These are phyloP conservation scores for Hippocampus guttulatus DNA, from an alignment of 2,113 vertebrate species.

Conservation along the genomic window DNA sequence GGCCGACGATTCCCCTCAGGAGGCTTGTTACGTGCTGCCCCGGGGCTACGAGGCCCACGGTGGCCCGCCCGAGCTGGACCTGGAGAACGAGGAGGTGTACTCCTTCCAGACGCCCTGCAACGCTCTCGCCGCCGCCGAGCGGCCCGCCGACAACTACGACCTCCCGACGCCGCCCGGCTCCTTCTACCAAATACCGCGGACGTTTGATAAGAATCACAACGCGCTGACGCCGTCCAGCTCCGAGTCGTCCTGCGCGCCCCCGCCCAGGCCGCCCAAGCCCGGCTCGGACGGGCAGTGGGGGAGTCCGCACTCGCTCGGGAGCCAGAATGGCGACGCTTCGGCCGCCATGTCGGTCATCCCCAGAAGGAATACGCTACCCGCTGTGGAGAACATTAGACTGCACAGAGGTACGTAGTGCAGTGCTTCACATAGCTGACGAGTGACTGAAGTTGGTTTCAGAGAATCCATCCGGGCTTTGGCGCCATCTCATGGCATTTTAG, in stretches of 20 bases:
- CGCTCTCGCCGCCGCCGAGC: slow-evolving; percentile 72
- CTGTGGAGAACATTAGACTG: slow-evolving; percentile 89
- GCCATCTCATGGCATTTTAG: not conserved
- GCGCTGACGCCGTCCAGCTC: slow-evolving; percentile 76
- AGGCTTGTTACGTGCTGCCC: slow-evolving; percentile 85
- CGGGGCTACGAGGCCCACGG: slow-evolving; percentile 73
- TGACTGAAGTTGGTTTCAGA: too few species aligned
- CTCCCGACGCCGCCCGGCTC: slow-evolving; percentile 81
- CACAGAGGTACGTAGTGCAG: slow-evolving; percentile 79
- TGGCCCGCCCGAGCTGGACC: slow-evolving; percentile 73
- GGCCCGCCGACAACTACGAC: slow-evolving; percentile 84
- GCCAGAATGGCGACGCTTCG: slow-evolving; percentile 74
- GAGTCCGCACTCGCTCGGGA: slow-evolving; percentile 77
- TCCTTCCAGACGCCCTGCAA: slow-evolving; percentile 92
- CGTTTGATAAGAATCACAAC: slow-evolving; percentile 96
- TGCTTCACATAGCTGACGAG: not conserved
- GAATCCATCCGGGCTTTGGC: not conserved
- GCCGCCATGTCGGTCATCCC: slow-evolving; percentile 80
- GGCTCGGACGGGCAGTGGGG: slow-evolving; percentile 80
- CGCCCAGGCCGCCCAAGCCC: slow-evolving; percentile 89
- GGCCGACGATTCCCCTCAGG: slow-evolving; percentile 54
- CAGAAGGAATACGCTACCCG: slow-evolving; percentile 91
- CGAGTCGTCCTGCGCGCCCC: slow-evolving; percentile 77
- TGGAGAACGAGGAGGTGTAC: slow-evolving; percentile 86
- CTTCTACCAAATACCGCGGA: slow-evolving; percentile 90